phyloP scores from a whole-genome alignment of 2,113 vertebrate species.

The Eudorcas thomsonii region DNA sequence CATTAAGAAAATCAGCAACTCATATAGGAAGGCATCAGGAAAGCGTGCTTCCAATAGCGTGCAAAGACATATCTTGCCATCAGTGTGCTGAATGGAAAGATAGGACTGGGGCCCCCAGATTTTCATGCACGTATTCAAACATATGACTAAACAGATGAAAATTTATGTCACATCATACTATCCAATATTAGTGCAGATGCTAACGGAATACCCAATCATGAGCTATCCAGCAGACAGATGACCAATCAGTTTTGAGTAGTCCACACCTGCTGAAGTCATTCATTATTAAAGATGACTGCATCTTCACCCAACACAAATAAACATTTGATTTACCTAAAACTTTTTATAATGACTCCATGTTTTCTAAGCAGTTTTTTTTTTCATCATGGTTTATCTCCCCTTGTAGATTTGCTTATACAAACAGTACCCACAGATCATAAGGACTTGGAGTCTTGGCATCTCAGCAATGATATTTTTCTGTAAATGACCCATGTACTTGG shows the following conservation, averaged over 20 bases:
- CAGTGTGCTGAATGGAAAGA: background rate
- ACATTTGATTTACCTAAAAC: background rate
- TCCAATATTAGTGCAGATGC: background rate
- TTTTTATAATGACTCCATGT: background rate
- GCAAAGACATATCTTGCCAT: background rate
- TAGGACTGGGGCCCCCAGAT: background rate
- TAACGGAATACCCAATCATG: background rate
- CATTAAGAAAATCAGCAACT: slow-evolving; percentile 65
- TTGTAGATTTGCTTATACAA: background rate
- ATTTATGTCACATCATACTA: background rate
- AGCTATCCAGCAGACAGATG: background rate
- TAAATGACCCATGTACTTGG: background rate
- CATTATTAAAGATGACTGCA: background rate
- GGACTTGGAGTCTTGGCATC: background rate
- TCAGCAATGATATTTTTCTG: background rate
- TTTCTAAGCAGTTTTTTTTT: background rate
- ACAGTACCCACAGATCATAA: background rate
- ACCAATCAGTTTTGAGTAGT: background rate
- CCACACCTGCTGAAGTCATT: background rate
- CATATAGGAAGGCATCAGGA: background rate
- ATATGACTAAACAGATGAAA: background rate
- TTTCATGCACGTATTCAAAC: background rate
- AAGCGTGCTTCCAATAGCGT: background rate
- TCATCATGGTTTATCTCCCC: background rate
- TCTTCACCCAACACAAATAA: background rate